Evolutionary conservation across 1,140 invertebrate species (phyloP).

Genomic region (Medauroidea extradentata): DNA sequence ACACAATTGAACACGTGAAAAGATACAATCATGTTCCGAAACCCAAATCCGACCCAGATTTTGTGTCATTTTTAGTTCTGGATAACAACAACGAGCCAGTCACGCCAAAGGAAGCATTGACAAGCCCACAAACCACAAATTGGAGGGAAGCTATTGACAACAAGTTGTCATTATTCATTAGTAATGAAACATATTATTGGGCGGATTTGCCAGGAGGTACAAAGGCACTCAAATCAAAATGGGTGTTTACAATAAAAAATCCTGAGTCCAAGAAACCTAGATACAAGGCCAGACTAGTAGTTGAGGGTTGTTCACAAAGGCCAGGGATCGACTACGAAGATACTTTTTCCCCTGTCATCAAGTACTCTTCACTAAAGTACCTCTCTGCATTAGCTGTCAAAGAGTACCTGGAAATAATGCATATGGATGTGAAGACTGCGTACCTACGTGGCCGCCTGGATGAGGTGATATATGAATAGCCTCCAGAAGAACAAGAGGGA

Average conservation of each 20-base stretch:
- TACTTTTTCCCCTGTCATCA: constrained; percentile 29
- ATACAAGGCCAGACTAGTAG: constrained; percentile 22
- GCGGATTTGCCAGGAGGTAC: not conserved
- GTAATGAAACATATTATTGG: not conserved
- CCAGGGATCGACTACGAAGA: constrained; percentile 24
- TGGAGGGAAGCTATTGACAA: not conserved
- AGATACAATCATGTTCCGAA: no score
- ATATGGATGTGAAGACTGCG: constrained; percentile 42
- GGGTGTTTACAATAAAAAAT: constrained; percentile 1
- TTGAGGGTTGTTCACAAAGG: constrained; percentile 15
- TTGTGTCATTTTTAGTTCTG: no score
- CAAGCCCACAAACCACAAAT: no score
- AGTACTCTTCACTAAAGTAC: constrained; percentile 25
- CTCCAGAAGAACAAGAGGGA: constrained; percentile 31
- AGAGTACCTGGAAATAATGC: constrained; percentile 16
- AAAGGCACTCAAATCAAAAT: not conserved
- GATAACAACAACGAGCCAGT: not conserved
- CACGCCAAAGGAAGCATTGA: no score
- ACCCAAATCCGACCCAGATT: no score
- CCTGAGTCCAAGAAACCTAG: not conserved
- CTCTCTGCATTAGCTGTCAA: constrained; percentile 23
- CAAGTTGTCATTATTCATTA: not conserved
- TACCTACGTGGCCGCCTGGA: constrained; percentile 43
- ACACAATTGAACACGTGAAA: no score
- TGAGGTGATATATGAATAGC: constrained; percentile 43